Conservation (phyloP, 1,140 invertebrate species). For the Oryctes rhinoceros region DNA sequence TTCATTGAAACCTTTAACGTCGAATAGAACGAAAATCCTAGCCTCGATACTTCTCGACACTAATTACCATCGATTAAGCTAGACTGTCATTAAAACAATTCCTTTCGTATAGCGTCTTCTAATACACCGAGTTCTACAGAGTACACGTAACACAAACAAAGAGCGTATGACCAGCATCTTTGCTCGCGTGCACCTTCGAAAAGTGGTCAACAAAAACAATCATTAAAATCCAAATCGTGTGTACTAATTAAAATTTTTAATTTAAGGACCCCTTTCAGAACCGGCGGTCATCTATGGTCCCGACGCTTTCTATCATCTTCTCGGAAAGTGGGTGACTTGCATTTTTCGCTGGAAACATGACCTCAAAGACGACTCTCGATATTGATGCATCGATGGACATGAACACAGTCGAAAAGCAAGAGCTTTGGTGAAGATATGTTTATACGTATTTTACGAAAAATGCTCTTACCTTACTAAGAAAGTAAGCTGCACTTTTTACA, state of each 20-base stretch:
- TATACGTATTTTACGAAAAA: no score
- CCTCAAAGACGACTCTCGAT: not conserved
- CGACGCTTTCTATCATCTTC: not conserved
- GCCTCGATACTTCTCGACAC: no score
- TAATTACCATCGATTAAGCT: no score
- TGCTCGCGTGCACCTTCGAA: not conserved
- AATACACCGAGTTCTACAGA: not conserved
- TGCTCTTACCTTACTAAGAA: no score
- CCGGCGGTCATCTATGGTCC: not conserved
- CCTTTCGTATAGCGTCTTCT: no score
- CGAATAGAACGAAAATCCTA: no score
- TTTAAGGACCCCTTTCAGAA: constrained; percentile 16
- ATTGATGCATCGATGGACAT: not conserved
- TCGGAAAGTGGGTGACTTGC: constrained; percentile 6
- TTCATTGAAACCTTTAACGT: no score
- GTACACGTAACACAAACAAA: not conserved
- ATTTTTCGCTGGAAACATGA: not conserved
- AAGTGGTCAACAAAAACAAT: constrained; percentile 15
- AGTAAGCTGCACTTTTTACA: no score
- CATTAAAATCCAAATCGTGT: constrained; percentile 24
- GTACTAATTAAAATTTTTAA: constrained; percentile 37
- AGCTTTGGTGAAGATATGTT: no score
- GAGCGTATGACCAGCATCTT: not conserved
- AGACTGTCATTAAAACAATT: no score
- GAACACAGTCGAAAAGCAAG: not conserved